Evolutionary conservation across 2,113 vertebrate species (phyloP).

Genomic region (Ellobius talpinus): DNA sequence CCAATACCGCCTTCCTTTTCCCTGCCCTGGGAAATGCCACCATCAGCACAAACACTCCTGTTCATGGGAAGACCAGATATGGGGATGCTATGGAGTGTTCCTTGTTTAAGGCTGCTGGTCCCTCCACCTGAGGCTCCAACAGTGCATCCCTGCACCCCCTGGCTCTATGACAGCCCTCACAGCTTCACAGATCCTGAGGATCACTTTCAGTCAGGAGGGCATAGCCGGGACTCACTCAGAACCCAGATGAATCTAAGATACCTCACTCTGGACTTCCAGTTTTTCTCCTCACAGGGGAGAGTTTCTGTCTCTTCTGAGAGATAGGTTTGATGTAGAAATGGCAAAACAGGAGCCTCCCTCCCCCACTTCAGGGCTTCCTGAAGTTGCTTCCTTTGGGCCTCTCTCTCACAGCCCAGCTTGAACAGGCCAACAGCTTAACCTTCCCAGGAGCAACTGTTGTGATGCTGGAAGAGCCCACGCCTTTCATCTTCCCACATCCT

Average conservation of each 20-base stretch:
- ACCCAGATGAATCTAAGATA: not conserved
- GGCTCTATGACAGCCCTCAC: not conserved
- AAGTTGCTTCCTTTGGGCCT: not conserved
- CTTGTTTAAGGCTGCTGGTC: not conserved
- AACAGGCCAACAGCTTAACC: not conserved
- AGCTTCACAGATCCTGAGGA: not conserved
- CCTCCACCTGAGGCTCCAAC: not conserved
- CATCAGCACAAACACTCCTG: slow-evolving; percentile 73
- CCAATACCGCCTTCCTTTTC: slow-evolving; percentile 70
- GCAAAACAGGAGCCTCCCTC: not conserved
- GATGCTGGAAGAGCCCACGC: not conserved
- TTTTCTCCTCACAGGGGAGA: not conserved
- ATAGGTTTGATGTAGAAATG: not conserved
- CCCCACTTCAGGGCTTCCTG: not conserved
- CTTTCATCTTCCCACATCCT: fast-evolving
- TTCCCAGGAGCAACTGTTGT: not conserved
- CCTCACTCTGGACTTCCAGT: not conserved
- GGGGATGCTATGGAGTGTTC: slow-evolving; percentile 35
- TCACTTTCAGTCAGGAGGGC: not conserved
- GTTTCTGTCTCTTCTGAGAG: not conserved
- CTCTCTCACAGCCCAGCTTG: not conserved
- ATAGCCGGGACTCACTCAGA: not conserved
- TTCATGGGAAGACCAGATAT: not conserved
- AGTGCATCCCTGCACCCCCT: not conserved
- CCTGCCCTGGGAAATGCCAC: slow-evolving; percentile 68